Evolutionary conservation across 2,113 vertebrate genomes (phyloP).

Genomic region (Trochalopteron elliotii): DNA sequence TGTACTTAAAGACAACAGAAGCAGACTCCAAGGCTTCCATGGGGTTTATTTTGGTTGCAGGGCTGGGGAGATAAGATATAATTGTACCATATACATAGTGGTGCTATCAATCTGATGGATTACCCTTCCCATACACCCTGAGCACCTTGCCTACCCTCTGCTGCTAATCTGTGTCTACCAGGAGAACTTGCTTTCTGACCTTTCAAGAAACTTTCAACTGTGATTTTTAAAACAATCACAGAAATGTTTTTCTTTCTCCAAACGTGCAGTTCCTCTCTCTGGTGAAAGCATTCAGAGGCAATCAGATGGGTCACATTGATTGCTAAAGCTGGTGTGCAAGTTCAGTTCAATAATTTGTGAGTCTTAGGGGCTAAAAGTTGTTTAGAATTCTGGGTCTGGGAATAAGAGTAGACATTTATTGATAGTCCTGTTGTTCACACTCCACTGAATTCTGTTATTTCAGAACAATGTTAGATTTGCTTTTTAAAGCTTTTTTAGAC

Average conservation of each 20-base stretch:
- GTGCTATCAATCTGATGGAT: slow-evolving; percentile 46
- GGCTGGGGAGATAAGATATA: slow-evolving; percentile 63
- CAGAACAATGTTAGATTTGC: not conserved
- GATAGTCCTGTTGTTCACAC: slow-evolving; percentile 8
- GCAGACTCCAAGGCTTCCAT: slow-evolving; percentile 3
- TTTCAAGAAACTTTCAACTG: slow-evolving; percentile 27
- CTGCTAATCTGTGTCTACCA: slow-evolving; percentile 33
- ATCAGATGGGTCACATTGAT: slow-evolving; percentile 3
- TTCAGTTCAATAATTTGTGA: slow-evolving; percentile 30
- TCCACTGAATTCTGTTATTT: not conserved
- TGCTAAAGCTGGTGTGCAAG: not conserved
- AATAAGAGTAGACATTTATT: slow-evolving; percentile 1
- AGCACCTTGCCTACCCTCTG: slow-evolving; percentile 37
- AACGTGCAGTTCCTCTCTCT: not conserved
- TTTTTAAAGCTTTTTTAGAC: not conserved
- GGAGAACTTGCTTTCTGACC: slow-evolving; percentile 17
- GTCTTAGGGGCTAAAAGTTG: not conserved
- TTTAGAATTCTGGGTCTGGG: not conserved
- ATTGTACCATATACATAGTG: slow-evolving; percentile 37
- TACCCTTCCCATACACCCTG: not conserved
- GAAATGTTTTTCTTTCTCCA: slow-evolving; percentile 39
- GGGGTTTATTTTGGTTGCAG: slow-evolving; percentile 65
- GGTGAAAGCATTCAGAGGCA: not conserved
- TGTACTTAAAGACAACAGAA: slow-evolving; percentile 60
- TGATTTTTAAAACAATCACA: not conserved